Percentiles rank a stretch among this genome's conserved stretches.
These are phyloP conservation scores for Folsomia manolachei DNA, from an alignment of 2,888 invertebrate species.

Conservation along the genomic window DNA sequence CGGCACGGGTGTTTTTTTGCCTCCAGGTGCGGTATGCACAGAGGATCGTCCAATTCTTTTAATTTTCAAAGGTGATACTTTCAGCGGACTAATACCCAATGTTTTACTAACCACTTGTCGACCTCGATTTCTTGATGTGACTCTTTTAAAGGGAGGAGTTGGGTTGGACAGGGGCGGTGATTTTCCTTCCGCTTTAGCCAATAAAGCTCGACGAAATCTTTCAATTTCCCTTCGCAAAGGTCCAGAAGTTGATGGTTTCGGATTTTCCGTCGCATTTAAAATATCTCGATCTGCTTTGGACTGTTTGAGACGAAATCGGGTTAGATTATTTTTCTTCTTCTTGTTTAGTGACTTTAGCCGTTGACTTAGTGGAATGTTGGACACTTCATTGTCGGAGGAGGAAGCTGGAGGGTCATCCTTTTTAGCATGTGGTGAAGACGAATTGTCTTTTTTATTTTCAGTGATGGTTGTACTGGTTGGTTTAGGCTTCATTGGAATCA, in stretches of 20 bases:
- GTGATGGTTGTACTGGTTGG: not conserved
- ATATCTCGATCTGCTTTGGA: slow-evolving; percentile 4
- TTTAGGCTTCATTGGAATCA: not conserved
- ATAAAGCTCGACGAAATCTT: not conserved
- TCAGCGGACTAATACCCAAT: no score
- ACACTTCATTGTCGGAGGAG: not conserved
- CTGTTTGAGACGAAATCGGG: not conserved
- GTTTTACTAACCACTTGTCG: no score
- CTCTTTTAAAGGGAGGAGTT: no score
- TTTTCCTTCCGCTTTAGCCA: no score
- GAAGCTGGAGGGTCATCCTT: not conserved
- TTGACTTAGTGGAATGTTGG: not conserved
- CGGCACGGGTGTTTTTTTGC: no score
- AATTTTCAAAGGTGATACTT: no score
- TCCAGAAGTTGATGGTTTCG: slow-evolving; percentile 33
- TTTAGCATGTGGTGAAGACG: not conserved
- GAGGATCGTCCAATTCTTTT: no score
- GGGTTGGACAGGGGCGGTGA: no score
- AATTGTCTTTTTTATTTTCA: not conserved
- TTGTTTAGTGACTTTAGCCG: not conserved
- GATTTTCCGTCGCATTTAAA: slow-evolving; percentile 38
- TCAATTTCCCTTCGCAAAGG: slow-evolving; percentile 23
- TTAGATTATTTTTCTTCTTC: not conserved
- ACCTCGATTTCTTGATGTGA: no score
- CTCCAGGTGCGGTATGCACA: no score